Evolutionary conservation across 2,888 invertebrate species (phyloP).

Genomic region (Dastarcus helophoroides): DNA sequence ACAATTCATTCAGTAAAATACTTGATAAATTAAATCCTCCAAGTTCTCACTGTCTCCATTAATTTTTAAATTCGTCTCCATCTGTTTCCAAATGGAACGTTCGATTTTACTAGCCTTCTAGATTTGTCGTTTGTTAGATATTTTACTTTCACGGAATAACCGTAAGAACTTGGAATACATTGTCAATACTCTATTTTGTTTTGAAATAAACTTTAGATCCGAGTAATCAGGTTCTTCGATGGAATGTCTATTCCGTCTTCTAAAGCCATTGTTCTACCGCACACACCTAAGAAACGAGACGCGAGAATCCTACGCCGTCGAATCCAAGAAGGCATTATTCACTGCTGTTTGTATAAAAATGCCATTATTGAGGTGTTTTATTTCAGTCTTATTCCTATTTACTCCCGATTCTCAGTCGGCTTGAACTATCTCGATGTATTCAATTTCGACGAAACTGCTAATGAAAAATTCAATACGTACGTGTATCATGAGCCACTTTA

Average conservation of each 20-base stretch:
- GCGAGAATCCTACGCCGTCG: constrained; percentile 1
- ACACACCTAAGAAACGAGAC: background rate
- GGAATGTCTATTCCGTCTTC: constrained; percentile 9
- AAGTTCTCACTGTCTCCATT: background rate
- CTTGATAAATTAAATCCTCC: no score
- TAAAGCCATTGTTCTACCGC: background rate
- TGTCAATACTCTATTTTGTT: constrained; percentile 13
- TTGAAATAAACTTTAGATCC: constrained; percentile 9
- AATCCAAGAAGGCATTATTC: background rate
- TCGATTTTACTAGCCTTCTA: no score
- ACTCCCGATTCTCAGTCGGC: background rate
- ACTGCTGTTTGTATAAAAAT: constrained; percentile 1
- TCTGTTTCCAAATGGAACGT: no score
- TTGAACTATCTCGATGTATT: constrained; percentile 13
- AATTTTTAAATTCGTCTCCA: constrained; percentile 1
- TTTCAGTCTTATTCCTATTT: constrained; percentile 1
- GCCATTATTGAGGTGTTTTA: constrained; percentile 1
- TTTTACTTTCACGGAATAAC: no score
- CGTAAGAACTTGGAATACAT: no score
- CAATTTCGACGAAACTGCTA: constrained; percentile 14
- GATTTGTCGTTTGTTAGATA: no score
- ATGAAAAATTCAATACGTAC: constrained; percentile 17
- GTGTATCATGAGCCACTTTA: no score
- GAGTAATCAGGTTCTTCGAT: constrained; percentile 10
- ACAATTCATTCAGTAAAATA: no score